Evolutionary conservation across 92 coral and sea anemone species (phyloP), one percentile per base, ranked within the genome.

Genomic region (Porites cylindrica): DNA sequence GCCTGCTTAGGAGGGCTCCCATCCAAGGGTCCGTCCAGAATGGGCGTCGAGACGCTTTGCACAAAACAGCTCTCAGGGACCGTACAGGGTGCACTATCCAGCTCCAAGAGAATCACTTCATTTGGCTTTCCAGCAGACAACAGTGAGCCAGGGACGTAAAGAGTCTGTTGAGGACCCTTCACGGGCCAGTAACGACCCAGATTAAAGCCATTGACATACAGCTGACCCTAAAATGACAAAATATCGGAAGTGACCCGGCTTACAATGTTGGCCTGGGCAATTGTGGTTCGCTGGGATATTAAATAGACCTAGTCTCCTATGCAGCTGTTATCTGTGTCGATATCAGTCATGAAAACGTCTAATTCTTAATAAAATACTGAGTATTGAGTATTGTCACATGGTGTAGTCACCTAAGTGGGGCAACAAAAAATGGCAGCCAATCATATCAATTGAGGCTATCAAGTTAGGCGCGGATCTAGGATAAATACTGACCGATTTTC

Each of bases 171-270:
- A 20, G 99, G 99, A 16, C 99, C 99, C 50, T 47, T 96, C 26
- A 84, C 94, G 11, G 99, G 96, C 99, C 99, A 96, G 87, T 96
- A 96, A 65, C 99, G 98, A 53, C 99, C 99, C 69, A 96, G 93
- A 82, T 96, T 94, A 66, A 96, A 92, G 10, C 94, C 93, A 80
- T 96, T 96, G 70, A 96, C 88, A 47, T 78, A 96, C 50, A 91
- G 96, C 82, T 92, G 98, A 18, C 99, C 98, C 98, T 96, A 64
- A 29, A 79, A 60, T 1, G 16, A 52, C 12, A 16, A 56, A 21
- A 53, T 75, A 53, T 53, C 14, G 21, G 47, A 38, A 38, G 6
- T 38, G 47, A 38, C 47, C 47, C 6, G 6, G 47, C 2, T 38
- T 4, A 38, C 0, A 38, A 38, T 38, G 47, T 38, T 38, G 47